Conservation (phyloP, 2,113 vertebrate genomes). For the Saiga tatarica region DNA sequence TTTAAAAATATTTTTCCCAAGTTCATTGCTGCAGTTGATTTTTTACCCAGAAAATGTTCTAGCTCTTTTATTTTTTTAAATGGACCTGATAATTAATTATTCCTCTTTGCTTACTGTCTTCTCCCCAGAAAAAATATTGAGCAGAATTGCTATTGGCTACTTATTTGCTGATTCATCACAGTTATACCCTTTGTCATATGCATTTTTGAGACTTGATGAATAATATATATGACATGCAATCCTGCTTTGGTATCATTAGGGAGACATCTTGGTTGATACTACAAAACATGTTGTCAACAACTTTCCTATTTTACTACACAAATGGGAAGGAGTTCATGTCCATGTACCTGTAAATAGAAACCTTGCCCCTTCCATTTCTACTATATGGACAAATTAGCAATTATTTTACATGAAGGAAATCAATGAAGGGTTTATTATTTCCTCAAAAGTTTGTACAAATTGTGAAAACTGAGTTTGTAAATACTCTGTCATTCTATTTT, state of each 20-base stretch:
- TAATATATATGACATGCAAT: neutral
- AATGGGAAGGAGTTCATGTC: neutral
- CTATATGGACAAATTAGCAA: conserved; percentile 81
- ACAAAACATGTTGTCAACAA: neutral
- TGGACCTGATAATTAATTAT: neutral
- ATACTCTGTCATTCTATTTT: conserved; percentile 73
- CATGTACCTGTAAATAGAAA: conserved; percentile 69
- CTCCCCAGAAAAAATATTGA: neutral
- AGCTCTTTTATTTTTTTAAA: neutral
- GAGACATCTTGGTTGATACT: neutral
- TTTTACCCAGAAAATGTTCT: neutral
- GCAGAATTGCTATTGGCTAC: neutral
- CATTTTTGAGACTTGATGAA: neutral
- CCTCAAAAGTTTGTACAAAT: conserved; percentile 67
- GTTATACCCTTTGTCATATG: neutral
- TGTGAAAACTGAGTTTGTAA: conserved; percentile 75
- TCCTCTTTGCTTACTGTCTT: neutral
- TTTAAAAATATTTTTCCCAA: neutral
- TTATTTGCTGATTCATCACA: neutral
- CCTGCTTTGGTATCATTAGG: neutral
- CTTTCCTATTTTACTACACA: neutral
- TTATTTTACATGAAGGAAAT: conserved; percentile 80
- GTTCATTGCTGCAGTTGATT: neutral
- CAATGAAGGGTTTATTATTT: conserved; percentile 80
- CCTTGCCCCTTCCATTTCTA: conserved; percentile 80